Evolutionary conservation across 2,113 vertebrate species (phyloP), one percentile per base, ranked within the genome.

Genomic region (Cinclus cinclus): DNA sequence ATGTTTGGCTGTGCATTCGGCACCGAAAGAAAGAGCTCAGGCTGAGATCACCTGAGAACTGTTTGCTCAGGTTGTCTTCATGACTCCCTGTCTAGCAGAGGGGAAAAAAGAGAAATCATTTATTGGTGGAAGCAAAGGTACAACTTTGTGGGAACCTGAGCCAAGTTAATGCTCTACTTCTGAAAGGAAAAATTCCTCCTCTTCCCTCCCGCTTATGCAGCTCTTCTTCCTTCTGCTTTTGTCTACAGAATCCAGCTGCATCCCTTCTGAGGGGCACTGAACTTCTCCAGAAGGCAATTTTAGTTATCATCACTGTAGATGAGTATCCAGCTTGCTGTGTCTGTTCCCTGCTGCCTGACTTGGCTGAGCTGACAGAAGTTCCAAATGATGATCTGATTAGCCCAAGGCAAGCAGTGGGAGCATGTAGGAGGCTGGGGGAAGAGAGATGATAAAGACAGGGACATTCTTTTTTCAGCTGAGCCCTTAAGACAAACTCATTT

Each of bases 131-230:
- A 92, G 33, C 24, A 42, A 77, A 77, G 42, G 20, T 59, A 5
- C 14, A 58, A 35, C 11, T 89, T 63, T 27, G 9, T 5, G 4
- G 39, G 33, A 91, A 58, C 28, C 13, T 39, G 46, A 89, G 47
- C 44, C 31, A 74, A 81, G 21, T 15, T 49, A 73, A 68, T 23
- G 25, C 18, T 68, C 23, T 78, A 10, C 47, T 89, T 47, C 42
- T 62, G 30, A 47, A 75, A 82, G 31, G 42, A 65, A 82, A 35
- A 55, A 6, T 14, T 60, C 9, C 2, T 2, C 3, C 44, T 92
- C 23, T 52, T 79, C 39, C 24, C 46, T 93, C 17, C n/a, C 1
- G 2, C 35, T 89, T 69, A 31, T 0, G 0, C 8, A 90, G 19
- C 22, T 52, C 21, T 50, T 90, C 35, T 79, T 87, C 35, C 78